Evolutionary conservation across 2,888 invertebrate species (phyloP), one percentile per base, ranked within the genome.

Genomic region (Panzeria rudis): DNA sequence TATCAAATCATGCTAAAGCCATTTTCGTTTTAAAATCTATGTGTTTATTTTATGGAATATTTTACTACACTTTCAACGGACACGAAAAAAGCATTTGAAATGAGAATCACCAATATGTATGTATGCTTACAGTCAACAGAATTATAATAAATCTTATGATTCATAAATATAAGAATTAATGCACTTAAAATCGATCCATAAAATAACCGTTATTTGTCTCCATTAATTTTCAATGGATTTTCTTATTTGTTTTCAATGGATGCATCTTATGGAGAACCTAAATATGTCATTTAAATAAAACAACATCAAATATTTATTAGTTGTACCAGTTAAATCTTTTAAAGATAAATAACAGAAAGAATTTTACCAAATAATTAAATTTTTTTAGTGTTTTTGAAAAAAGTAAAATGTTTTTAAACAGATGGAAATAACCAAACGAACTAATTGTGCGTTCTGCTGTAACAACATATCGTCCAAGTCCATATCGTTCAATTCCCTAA

Each of bases 141-240:
- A 38, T 17, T 20, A 23, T 56, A 29, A 29, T 29, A 47, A 64
- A 47, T 79, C 62, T 44, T 35, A 64, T 79, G 44, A 64, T 25
- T 79, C 64, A 71, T 52, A 38, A 50, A 32, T 20, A 52, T n/a
- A 50, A 62, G n/a, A 9, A 23, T 52, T 61, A 35, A 41, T 50
- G n/a, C n/a, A 41, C 25, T 23, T 71, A 11, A 71, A 61, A 9
- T 52, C 38, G 6, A 4, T 71, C 32, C 5, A 44, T 41, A 62
- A 79, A 71, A 62, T n/a, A 71, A 44, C 44, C 54, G 69, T 61
- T 78, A 71, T 44, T 54, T 62, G 41, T 35, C 32, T 52, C 6
- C 25, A 56, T 72, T 64, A 15, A 64, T 64, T 71, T 54, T 5
- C n/a, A 54, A 75, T 75, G 7, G 38, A 17, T 50, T 62, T 44